Conservation (phyloP, 2,113 vertebrate species). For the Saccopteryx bilineata region DNA sequence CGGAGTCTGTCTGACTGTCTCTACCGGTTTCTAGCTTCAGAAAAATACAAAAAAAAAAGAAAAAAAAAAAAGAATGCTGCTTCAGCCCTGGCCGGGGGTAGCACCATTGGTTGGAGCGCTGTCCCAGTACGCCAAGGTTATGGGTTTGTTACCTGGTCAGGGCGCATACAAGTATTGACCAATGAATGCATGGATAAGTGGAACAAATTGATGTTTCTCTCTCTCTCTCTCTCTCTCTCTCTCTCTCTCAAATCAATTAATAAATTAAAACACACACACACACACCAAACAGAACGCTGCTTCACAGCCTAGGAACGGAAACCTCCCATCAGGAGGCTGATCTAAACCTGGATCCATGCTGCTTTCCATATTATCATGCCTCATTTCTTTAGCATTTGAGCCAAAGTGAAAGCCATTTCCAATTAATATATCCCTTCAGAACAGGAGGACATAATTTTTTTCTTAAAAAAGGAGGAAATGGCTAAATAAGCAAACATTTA, state of each 20-base stretch:
- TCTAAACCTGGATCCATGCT: rapidly evolving
- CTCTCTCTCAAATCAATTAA: neutral
- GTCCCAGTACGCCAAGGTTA: neutral
- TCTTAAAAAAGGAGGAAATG: neutral
- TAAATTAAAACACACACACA: no score
- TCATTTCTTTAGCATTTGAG: neutral
- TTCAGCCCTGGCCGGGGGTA: no score
- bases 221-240: neutral
- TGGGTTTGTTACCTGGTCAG: neutral
- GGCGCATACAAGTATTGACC: neutral
- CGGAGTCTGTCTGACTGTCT: no score
- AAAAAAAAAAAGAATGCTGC: no score
- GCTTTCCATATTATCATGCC: neutral
- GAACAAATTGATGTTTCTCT: neutral
- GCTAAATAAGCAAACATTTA: neutral
- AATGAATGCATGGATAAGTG: neutral
- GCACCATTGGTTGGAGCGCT: no score
- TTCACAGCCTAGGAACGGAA: neutral
- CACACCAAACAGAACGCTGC: no score
- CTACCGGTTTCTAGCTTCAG: no score
- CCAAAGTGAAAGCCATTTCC: neutral
- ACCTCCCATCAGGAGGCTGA: neutral
- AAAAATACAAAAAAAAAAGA: no score
- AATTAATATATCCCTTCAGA: neutral
- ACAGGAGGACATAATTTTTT: neutral